Evolutionary conservation across 2,888 invertebrate species (phyloP).

Genomic region (Suillia variegata): DNA sequence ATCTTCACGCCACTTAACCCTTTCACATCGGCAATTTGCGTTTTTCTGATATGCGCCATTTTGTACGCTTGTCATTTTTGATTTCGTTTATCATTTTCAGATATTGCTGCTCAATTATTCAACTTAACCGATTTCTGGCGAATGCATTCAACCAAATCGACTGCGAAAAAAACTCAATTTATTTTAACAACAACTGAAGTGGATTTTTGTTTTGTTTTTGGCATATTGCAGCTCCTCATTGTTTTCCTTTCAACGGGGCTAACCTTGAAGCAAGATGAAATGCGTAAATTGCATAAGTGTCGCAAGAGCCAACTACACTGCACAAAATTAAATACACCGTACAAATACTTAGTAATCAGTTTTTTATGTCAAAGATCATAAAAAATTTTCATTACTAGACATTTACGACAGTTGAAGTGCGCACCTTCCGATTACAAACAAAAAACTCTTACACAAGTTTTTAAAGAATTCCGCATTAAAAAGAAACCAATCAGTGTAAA

Average conservation of each 20-base stretch:
- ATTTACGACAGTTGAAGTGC: no score
- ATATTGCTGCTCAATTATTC: background rate
- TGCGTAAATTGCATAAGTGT: constrained; percentile 5
- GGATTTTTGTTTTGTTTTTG: background rate
- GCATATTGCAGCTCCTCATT: background rate
- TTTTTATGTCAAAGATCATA: no score
- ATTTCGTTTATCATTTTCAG: background rate
- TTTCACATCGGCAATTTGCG: no score
- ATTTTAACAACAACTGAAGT: no score
- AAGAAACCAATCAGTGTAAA: background rate
- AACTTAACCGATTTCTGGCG: no score
- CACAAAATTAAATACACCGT: background rate
- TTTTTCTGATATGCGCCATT: background rate
- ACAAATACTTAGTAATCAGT: background rate
- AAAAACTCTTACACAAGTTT: no score
- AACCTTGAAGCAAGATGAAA: constrained; percentile 32
- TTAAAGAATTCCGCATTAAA: no score
- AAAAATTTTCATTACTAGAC: no score
- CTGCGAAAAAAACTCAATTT: no score
- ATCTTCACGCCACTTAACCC: no score
- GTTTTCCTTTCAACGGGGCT: constrained; percentile 26
- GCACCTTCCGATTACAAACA: no score
- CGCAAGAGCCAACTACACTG: background rate
- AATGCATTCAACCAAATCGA: no score
- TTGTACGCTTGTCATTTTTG: background rate